Evolutionary conservation across 1,140 invertebrate genomes (phyloP).

Genomic region (Psilanteris sp.): DNA sequence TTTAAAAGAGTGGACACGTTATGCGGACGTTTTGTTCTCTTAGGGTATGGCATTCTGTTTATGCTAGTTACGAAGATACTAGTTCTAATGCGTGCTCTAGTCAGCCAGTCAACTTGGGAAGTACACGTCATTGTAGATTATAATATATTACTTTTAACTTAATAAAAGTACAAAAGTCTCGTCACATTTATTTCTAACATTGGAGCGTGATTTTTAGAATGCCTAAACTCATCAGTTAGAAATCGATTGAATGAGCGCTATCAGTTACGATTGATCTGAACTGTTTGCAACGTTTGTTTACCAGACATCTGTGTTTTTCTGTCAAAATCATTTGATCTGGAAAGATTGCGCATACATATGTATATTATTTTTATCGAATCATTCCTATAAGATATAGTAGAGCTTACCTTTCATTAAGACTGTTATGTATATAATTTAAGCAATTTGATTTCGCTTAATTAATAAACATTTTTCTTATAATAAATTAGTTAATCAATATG

Average conservation of each 20-base stretch:
- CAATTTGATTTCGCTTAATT: background rate
- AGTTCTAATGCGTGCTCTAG: constrained; percentile 74
- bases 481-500: constrained; percentile 6
- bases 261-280: too few species aligned
- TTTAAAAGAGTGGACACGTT: too few species aligned
- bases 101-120: constrained; percentile 69
- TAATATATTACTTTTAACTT: constrained; percentile 34
- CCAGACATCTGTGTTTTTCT: constrained; percentile 8
- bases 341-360: constrained; percentile 2
- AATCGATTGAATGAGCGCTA: too few species aligned
- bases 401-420: constrained; percentile 4
- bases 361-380: constrained; percentile 12
- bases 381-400: constrained; percentile 2
- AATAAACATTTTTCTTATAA: constrained; percentile 17
- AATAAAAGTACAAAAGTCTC: too few species aligned
- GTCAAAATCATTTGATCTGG: background rate
- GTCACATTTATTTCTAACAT: too few species aligned
- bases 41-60: background rate
- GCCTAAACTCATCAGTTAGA: too few species aligned
- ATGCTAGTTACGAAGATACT: constrained; percentile 46
- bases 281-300: background rate
- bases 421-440: constrained; percentile 14
- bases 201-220: too few species aligned
- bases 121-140: constrained; percentile 69
- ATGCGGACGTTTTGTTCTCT: too few species aligned